A percentile compares a stretch with the other conserved stretches of the same genome.
These are phyloP conservation scores for Archips crataeganus DNA, from an alignment of 2,888 invertebrate species.

Conservation along the genomic window DNA sequence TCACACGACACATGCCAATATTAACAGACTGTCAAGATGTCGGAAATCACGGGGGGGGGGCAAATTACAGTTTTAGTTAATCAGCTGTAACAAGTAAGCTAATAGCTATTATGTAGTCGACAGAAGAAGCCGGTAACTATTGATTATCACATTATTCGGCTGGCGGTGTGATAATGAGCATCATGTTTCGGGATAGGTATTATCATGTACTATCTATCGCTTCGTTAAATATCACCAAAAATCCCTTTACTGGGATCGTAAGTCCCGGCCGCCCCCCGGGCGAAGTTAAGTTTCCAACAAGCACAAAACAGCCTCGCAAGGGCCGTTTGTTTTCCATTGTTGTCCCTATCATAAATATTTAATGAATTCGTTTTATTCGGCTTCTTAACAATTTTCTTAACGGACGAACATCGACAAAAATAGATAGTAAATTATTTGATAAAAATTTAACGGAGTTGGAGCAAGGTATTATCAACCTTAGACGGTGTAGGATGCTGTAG, in stretches of 20 bases:
- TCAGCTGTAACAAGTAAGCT: neutral
- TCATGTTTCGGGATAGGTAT: conserved; percentile 3
- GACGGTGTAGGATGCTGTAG: neutral
- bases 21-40: conserved; percentile 5
- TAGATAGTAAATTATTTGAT: neutral
- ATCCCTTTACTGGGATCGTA: conserved; percentile 53
- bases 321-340: conserved; percentile 55
- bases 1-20: neutral
- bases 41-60: neutral
- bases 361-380: conserved; percentile 50
- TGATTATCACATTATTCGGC: conserved; percentile 16
- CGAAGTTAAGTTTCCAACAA: conserved; percentile 56
- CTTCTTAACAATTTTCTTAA: conserved; percentile 40
- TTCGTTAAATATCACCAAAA: conserved; percentile 37
- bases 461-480: neutral
- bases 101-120: conserved; percentile 8
- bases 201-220: conserved; percentile 1
- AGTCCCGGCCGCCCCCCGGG: conserved; percentile 56
- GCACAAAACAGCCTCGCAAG: conserved; percentile 53
- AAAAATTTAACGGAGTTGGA: neutral
- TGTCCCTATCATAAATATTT: conserved; percentile 54
- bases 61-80: conserved; percentile 1
- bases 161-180: neutral
- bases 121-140: conserved; percentile 10
- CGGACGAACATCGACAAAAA: conserved; percentile 11